phyloP scores from a whole-genome alignment of 1,140 invertebrate genomes.

The Coptotermes formosanus region DNA sequence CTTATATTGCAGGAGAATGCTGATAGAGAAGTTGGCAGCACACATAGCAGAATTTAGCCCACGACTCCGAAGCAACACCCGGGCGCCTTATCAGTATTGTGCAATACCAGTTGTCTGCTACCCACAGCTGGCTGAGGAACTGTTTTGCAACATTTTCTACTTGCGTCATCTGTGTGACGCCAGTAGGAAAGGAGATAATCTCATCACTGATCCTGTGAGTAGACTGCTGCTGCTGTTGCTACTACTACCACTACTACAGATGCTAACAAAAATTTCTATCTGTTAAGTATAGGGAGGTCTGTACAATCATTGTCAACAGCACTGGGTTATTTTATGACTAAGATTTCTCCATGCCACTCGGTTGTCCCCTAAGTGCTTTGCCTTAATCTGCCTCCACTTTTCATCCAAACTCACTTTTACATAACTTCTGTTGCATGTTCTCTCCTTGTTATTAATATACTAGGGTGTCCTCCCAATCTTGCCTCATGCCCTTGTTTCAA shows the following conservation, averaged over 20 bases:
- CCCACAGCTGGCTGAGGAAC: slow-evolving; percentile 91
- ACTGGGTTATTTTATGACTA: too few species aligned
- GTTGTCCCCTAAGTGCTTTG: too few species aligned
- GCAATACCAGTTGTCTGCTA: slow-evolving; percentile 94
- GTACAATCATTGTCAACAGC: too few species aligned
- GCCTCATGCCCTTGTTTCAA: too few species aligned
- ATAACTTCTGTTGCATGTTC: too few species aligned
- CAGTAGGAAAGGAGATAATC: slow-evolving; percentile 90
- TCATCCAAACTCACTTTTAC: too few species aligned
- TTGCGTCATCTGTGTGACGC: slow-evolving; percentile 93
- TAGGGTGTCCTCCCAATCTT: too few species aligned
- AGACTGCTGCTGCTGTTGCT: slow-evolving; percentile 63
- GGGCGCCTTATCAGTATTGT: slow-evolving; percentile 95
- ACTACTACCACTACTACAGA: slow-evolving; percentile 50
- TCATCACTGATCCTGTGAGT: slow-evolving; percentile 88
- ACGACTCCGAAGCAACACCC: slow-evolving; percentile 88
- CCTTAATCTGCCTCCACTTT: too few species aligned
- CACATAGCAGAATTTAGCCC: slow-evolving; percentile 98
- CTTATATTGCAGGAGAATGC: slow-evolving; percentile 27
- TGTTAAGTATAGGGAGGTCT: too few species aligned
- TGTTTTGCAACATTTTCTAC: slow-evolving; percentile 99
- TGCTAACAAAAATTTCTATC: too few species aligned
- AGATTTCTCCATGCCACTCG: too few species aligned
- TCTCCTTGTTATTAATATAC: too few species aligned
- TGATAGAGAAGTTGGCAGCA: slow-evolving; percentile 33